phyloP scores from a whole-genome alignment of 2,888 invertebrate species.

The Lasiommata megera region DNA sequence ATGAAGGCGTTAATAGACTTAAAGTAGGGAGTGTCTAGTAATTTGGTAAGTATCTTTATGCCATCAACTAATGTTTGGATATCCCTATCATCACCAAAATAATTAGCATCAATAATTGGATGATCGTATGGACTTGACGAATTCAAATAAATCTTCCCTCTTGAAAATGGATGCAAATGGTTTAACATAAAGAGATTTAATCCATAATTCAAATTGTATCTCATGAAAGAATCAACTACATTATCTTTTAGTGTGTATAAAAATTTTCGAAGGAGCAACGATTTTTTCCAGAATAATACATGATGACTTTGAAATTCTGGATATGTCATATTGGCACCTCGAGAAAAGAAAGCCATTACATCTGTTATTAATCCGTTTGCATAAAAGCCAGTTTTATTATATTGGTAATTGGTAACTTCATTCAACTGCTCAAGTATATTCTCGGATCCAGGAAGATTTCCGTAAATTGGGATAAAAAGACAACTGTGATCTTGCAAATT shows the following conservation, averaged over 20 bases:
- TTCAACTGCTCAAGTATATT: too few relatives aligned
- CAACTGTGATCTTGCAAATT: too few relatives aligned
- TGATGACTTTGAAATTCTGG: too few relatives aligned
- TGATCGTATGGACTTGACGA: slow-evolving; percentile 79
- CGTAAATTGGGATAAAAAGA: too few relatives aligned
- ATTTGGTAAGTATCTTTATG: slow-evolving; percentile 46
- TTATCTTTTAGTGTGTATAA: slow-evolving; percentile 34
- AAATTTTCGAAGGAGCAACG: too few relatives aligned
- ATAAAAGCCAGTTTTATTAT: too few relatives aligned
- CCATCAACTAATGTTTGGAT: slow-evolving; percentile 50
- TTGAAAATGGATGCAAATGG: slow-evolving; percentile 73
- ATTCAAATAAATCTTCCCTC: slow-evolving; percentile 78
- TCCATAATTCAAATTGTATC: slow-evolving; percentile 45
- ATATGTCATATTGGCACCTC: too few relatives aligned
- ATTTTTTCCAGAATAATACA: too few relatives aligned
- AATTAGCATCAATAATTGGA: slow-evolving; percentile 84
- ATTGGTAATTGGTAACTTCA: too few relatives aligned
- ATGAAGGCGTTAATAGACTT: slow-evolving; percentile 45
- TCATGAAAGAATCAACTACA: slow-evolving; percentile 15
- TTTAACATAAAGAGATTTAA: slow-evolving; percentile 54
- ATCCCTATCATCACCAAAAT: slow-evolving; percentile 81
- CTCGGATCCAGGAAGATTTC: too few relatives aligned
- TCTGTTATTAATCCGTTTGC: too few relatives aligned
- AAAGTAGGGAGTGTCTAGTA: slow-evolving; percentile 47
- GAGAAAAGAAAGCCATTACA: too few relatives aligned